A percentile compares a stretch with the other conserved stretches of the same genome.
Evolutionary conservation across 2,888 invertebrate species (phyloP).

Genomic region (Lottia gigantea): DNA sequence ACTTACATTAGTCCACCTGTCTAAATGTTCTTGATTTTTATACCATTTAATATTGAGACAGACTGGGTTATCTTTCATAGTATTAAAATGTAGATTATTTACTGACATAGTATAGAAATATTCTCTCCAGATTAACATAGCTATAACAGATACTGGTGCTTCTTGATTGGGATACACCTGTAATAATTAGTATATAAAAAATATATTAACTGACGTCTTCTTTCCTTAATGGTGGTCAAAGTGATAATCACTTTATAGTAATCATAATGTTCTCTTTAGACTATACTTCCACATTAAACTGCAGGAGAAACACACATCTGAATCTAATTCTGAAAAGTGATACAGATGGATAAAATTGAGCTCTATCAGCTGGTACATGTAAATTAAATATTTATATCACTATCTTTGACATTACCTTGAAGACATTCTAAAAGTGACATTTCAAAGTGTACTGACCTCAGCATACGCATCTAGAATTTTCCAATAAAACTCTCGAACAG

Average conservation of each 20-base stretch:
- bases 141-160: conserved; percentile 58
- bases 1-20: conserved; percentile 72
- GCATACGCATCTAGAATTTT: conserved; percentile 76
- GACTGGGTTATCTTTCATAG: conserved; percentile 79
- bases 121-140: conserved; percentile 81
- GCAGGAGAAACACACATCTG: no score
- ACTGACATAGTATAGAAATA: conserved; percentile 84
- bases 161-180: conserved; percentile 27
- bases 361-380: no score
- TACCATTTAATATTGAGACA: conserved; percentile 80
- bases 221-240: no score
- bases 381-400: background rate
- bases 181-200: no score
- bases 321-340: no score
- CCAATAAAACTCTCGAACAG: conserved; percentile 81
- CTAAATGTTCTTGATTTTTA: conserved; percentile 70
- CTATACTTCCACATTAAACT: no score
- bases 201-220: no score
- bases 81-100: conserved; percentile 77
- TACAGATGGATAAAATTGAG: no score
- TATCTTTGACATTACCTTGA: background rate
- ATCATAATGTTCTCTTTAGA: no score
- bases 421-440: no score
- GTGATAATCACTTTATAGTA: no score
- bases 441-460: conserved; percentile 66